Evolutionary conservation across 1,140 invertebrate genomes (phyloP).

Genomic region (Drosophila nebulosa): DNA sequence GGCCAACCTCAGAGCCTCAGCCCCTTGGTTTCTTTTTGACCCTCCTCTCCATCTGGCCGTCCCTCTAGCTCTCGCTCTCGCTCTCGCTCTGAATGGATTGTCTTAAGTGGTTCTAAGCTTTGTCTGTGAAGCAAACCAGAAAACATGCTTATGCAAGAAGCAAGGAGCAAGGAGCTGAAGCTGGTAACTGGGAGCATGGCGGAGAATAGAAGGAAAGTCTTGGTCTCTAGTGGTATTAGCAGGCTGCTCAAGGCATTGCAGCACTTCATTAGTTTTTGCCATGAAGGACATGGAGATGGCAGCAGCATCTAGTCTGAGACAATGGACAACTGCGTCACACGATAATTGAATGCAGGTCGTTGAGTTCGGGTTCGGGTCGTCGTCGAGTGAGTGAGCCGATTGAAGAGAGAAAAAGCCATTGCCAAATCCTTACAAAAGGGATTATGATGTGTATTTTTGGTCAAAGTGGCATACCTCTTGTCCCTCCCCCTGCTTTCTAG

Average conservation of each 20-base stretch:
- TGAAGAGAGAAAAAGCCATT: constrained; percentile 38
- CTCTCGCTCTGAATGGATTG: constrained; percentile 59
- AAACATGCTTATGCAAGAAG: constrained; percentile 72
- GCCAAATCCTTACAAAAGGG: constrained; percentile 74
- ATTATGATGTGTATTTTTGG: constrained; percentile 79
- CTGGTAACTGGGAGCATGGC: no score
- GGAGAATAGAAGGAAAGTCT: not conserved
- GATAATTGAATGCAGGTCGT: constrained; percentile 69
- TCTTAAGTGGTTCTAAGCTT: constrained; percentile 79
- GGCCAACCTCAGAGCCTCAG: constrained; percentile 39
- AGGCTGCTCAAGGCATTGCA: constrained; percentile 76
- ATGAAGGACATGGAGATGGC: constrained; percentile 13
- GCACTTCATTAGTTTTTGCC: constrained; percentile 73
- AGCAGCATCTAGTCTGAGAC: constrained; percentile 48
- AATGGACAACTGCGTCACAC: constrained; percentile 68
- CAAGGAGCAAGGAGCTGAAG: not conserved
- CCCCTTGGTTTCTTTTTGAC: not conserved
- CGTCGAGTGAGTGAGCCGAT: not conserved
- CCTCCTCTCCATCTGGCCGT: not conserved
- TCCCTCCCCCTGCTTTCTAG: not conserved
- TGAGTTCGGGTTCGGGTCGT: not conserved
- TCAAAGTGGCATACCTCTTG: constrained; percentile 37
- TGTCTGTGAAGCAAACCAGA: constrained; percentile 79
- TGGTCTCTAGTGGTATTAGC: constrained; percentile 72
- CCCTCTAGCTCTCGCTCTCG: not conserved